These are phyloP conservation scores for Idris sp. DNA, from an alignment of 1,140 invertebrate genomes.

Conservation along the genomic window DNA sequence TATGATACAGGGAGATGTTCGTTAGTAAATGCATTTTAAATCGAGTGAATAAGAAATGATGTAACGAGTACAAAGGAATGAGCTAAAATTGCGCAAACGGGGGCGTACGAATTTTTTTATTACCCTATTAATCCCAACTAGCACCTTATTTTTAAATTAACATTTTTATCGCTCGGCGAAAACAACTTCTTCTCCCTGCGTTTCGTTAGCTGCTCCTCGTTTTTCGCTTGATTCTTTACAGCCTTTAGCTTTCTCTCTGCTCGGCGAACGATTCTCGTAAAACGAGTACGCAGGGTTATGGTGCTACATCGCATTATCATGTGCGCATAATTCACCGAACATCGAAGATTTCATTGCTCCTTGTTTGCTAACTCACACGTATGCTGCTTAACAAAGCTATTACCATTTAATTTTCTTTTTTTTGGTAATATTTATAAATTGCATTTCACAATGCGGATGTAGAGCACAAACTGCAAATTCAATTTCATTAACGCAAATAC, in stretches of 20 bases:
- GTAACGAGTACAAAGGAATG: constrained; percentile 41
- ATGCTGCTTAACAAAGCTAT: no score
- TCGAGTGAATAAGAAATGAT: constrained; percentile 40
- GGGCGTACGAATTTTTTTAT: constrained; percentile 71
- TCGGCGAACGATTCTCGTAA: constrained; percentile 69
- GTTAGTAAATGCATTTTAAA: constrained; percentile 20
- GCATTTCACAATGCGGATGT: no score
- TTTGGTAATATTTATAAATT: no score
- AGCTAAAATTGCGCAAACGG: constrained; percentile 34
- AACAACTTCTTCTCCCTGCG: constrained; percentile 68
- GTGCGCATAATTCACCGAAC: constrained; percentile 67
- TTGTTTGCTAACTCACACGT: constrained; percentile 36
- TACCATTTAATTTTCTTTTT: no score
- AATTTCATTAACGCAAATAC: no score
- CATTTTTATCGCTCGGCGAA: constrained; percentile 74
- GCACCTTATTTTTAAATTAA: constrained; percentile 77
- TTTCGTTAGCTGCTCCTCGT: constrained; percentile 31
- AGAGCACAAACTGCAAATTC: no score
- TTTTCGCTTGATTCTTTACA: constrained; percentile 32
- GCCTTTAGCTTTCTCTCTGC: constrained; percentile 53
- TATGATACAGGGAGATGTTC: constrained; percentile 11
- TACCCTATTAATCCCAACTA: constrained; percentile 76
- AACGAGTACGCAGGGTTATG: constrained; percentile 71
- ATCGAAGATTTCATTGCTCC: constrained; percentile 47
- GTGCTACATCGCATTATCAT: constrained; percentile 74